Base-by-base conservation (phyloP, 2,113 vertebrate species). In the Spea bombifrons region DNA sequence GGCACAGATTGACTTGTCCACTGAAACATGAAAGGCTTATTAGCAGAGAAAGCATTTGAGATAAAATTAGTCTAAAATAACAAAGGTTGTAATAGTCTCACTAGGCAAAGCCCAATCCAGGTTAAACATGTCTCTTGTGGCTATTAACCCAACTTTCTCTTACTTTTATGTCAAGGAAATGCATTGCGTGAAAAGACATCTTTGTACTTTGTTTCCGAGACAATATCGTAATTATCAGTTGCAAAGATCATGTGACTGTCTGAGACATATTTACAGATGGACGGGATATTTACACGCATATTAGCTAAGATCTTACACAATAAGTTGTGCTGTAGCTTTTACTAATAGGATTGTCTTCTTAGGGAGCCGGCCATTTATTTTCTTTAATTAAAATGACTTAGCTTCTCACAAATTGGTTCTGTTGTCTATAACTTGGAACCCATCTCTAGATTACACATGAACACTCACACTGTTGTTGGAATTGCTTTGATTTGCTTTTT, bases 1-100 rank as follows among this genome's bases (percentile, higher is more conserved):
- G 55, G 50, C 82, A 64, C 68, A 80, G 49, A 67, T 68, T 49
- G 72, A 6, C 48, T 55, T 17, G 5, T 74, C 50, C 48, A 50
- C 48, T 46, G 69, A 71, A 71, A 81, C 80, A 64, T 3, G 80
- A 81, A 85, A 76, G 16, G 7, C 45, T 71, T 79, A 81, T 82
- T 81, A 82, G n/a, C 69, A 46, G 10, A 82, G 4, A 0, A 4
- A 9, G 55, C 30, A 84, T 78, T 7, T 64, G 71, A 81, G 82
- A 47, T 73, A 80, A 80, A 55, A 74, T 68, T 73, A 66, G 50
- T 63, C 77, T 63, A 61, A 73, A 80, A 68, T 45, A 65, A 73
- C 77, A 59, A 71, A 79, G 71, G 7, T 65, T 49, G 17, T 49
- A 59, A 67, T 73, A 66, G 65, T 44, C 17, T 8, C 8, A n/a